phyloP scores from a whole-genome alignment of 2,888 invertebrate species.

The Synanthedon tipuliformis region DNA sequence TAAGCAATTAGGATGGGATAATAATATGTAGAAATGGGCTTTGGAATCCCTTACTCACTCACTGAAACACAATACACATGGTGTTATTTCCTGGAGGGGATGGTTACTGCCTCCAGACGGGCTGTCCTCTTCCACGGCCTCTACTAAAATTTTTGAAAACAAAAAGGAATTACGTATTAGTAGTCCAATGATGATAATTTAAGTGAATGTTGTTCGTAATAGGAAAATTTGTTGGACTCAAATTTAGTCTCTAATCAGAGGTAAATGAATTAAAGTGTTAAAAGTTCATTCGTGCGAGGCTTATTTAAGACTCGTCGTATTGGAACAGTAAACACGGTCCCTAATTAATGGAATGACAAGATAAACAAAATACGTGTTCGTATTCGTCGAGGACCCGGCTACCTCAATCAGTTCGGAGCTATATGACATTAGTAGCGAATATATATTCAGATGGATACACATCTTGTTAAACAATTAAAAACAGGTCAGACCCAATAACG shows the following conservation, averaged over 20 bases:
- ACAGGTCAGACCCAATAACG: not conserved
- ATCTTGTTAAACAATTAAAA: not conserved
- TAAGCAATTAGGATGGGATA: too few relatives aligned
- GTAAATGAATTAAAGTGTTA: slow-evolving; percentile 43
- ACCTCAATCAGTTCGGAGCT: slow-evolving; percentile 14
- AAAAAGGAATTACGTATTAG: not conserved
- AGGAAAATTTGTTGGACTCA: slow-evolving; percentile 16
- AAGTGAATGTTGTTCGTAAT: slow-evolving; percentile 1
- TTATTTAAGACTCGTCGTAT: slow-evolving; percentile 41
- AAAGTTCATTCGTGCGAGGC: slow-evolving; percentile 42
- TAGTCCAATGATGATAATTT: slow-evolving; percentile 2
- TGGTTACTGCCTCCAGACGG: too few relatives aligned
- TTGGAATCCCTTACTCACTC: too few relatives aligned
- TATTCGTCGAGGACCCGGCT: slow-evolving; percentile 11
- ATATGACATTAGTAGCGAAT: too few relatives aligned
- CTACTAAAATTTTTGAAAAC: too few relatives aligned
- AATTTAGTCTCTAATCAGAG: slow-evolving; percentile 25
- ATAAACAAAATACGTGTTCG: slow-evolving; percentile 22
- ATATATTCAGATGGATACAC: not conserved
- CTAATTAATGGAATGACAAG: slow-evolving; percentile 49
- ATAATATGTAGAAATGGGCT: too few relatives aligned
- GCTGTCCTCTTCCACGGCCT: too few relatives aligned
- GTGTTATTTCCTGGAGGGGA: too few relatives aligned
- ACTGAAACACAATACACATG: too few relatives aligned
- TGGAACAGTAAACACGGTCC: slow-evolving; percentile 44